Conservation (phyloP, 2,888 invertebrate species). For the Latrodectus hesperus region DNA sequence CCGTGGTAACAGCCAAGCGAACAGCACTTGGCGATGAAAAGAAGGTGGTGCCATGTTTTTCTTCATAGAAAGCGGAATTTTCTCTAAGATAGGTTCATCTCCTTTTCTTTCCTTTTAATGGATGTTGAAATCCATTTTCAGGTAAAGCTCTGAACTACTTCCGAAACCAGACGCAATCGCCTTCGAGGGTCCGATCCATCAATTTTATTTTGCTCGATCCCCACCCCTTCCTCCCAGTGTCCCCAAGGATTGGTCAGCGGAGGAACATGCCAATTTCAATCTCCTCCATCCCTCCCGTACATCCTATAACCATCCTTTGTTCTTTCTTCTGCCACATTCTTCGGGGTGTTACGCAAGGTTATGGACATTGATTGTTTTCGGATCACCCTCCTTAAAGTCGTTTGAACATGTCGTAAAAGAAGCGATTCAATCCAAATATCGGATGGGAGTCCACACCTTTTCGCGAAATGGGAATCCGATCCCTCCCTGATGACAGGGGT, state of each 20-base stretch:
- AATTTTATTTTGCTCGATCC: slow-evolving; percentile 30
- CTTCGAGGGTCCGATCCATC: slow-evolving; percentile 52
- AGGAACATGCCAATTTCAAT: slow-evolving; percentile 1
- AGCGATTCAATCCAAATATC: slow-evolving; percentile 65
- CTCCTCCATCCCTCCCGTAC: background rate
- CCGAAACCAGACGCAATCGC: slow-evolving; percentile 11
- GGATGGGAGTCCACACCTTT: slow-evolving; percentile 28
- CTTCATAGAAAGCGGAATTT: background rate
- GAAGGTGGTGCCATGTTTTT: too few relatives aligned
- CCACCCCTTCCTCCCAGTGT: background rate
- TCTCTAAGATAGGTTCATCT: background rate
- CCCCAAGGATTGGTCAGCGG: slow-evolving; percentile 1
- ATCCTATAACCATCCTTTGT: too few relatives aligned
- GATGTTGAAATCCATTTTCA: slow-evolving; percentile 59
- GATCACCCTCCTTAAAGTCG: slow-evolving; percentile 28
- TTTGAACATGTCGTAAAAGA: slow-evolving; percentile 60
- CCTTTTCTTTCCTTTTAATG: slow-evolving; percentile 30
- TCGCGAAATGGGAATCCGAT: background rate
- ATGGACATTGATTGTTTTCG: slow-evolving; percentile 52
- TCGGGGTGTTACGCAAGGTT: background rate
- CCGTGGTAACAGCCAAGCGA: background rate
- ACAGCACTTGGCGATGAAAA: background rate
- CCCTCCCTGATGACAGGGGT: slow-evolving; percentile 9
- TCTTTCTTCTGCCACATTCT: background rate
- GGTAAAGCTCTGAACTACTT: slow-evolving; percentile 12